phyloP scores from a whole-genome alignment of 2,888 invertebrate species.

The Phalera bucephala region DNA sequence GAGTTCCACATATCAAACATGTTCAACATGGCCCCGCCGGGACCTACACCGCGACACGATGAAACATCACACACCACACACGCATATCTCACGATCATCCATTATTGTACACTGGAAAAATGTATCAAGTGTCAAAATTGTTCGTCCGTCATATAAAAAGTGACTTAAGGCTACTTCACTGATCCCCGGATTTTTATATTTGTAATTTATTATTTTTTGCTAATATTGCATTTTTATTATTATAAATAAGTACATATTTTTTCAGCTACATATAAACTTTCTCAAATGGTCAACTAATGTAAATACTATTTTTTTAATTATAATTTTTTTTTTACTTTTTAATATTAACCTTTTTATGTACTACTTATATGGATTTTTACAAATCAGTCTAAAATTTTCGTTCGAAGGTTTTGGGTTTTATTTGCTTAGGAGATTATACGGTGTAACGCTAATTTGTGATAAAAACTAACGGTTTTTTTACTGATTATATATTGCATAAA shows the following conservation, averaged over 20 bases:
- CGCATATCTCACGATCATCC: constrained; percentile 45
- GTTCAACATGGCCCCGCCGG: constrained; percentile 74
- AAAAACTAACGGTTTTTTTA: constrained; percentile 58
- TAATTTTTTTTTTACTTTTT: too few relatives aligned
- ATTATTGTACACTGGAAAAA: constrained; percentile 57
- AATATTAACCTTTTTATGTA: constrained; percentile 28
- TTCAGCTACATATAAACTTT: constrained; percentile 67
- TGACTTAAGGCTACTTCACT: constrained; percentile 71
- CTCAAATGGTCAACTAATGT: constrained; percentile 82
- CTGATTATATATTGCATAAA: constrained; percentile 68
- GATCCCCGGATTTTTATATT: constrained; percentile 69
- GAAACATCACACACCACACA: constrained; percentile 36
- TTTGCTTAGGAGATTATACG: constrained; percentile 66
- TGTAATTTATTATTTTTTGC: constrained; percentile 52
- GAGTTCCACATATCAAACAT: constrained; percentile 94
- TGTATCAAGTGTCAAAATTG: constrained; percentile 58
- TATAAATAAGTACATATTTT: constrained; percentile 48
- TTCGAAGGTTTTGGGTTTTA: constrained; percentile 73
- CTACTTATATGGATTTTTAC: constrained; percentile 64
- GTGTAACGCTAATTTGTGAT: constrained; percentile 55
- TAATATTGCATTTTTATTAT: constrained; percentile 51
- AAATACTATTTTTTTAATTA: constrained; percentile 76
- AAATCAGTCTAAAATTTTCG: constrained; percentile 82
- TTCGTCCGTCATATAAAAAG: constrained; percentile 72
- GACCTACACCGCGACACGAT: constrained; percentile 40